phyloP scores from a whole-genome alignment of 2,888 invertebrate genomes.

The Suillia variegata region DNA sequence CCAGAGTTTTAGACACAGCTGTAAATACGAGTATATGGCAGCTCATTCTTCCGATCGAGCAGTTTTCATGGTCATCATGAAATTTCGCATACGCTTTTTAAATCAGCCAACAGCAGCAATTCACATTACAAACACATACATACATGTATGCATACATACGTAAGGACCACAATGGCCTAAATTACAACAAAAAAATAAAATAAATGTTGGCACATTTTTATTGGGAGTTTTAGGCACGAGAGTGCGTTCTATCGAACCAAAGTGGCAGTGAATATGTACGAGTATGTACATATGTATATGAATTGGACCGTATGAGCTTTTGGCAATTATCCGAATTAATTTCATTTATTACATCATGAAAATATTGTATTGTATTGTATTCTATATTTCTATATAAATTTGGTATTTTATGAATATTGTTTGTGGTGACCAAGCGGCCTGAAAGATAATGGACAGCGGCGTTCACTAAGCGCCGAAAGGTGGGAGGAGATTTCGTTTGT shows the following conservation, averaged over 20 bases:
- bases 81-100: constrained; percentile 18
- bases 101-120: too few species aligned
- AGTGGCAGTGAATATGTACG: not conserved
- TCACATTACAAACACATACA: too few species aligned
- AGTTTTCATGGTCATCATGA: constrained; percentile 49
- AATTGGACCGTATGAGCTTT: constrained; percentile 30
- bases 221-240: constrained; percentile 20
- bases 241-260: too few species aligned
- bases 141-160: not conserved
- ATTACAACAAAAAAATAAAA: too few species aligned
- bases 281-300: not conserved
- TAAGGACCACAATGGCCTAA: constrained; percentile 35
- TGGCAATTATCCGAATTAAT: constrained; percentile 54
- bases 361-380: too few species aligned
- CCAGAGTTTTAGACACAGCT: too few species aligned
- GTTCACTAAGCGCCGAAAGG: too few species aligned
- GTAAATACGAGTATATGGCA: not conserved
- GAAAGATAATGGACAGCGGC: too few species aligned
- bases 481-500: too few species aligned
- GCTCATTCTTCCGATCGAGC: constrained; percentile 51
- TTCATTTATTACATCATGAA: constrained; percentile 54
- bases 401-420: too few species aligned
- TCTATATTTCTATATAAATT: too few species aligned
- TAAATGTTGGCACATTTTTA: constrained; percentile 32
- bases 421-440: too few species aligned